Conservation (phyloP, 2,888 invertebrate species). For the Meteorus colon region DNA sequence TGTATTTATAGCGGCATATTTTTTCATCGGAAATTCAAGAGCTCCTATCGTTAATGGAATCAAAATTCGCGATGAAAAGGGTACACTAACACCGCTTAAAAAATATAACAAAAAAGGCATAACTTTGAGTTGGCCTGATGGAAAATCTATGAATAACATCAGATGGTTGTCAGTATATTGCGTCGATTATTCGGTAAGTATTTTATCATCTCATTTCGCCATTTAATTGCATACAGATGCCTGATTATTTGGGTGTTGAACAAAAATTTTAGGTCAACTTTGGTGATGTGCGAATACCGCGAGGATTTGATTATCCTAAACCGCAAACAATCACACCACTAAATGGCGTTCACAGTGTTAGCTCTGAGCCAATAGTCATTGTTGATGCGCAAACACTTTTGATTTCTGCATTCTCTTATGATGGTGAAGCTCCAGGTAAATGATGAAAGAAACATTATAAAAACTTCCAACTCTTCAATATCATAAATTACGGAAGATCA, state of each 20-base stretch:
- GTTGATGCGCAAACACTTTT: conserved; percentile 95
- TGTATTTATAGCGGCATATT: conserved; percentile 85
- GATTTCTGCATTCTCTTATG: conserved; percentile 92
- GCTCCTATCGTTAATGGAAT: conserved; percentile 81
- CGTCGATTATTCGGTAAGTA: conserved; percentile 88
- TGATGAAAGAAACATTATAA: background rate
- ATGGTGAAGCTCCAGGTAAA: conserved; percentile 93
- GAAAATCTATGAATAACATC: conserved; percentile 86
- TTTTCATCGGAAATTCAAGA: conserved; percentile 87
- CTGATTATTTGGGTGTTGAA: background rate
- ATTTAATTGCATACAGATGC: background rate
- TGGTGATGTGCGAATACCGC: conserved; percentile 88
- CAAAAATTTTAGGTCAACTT: conserved; percentile 83
- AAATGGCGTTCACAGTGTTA: conserved; percentile 87
- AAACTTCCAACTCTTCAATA: conserved; percentile 15
- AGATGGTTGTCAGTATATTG: conserved; percentile 95
- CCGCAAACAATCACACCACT: conserved; percentile 87
- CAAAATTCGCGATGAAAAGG: conserved; percentile 88
- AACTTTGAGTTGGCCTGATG: conserved; percentile 90
- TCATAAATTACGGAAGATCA: background rate
- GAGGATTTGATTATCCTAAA: conserved; percentile 85
- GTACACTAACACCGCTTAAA: conserved; percentile 83
- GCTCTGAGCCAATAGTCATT: conserved; percentile 89
- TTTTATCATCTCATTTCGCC: conserved; percentile 14
- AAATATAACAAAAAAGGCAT: conserved; percentile 88